A percentile compares a stretch with the other conserved stretches of the same genome.
Conservation (phyloP, 2,888 invertebrate genomes). For the Cryptocheilus praepositus region DNA sequence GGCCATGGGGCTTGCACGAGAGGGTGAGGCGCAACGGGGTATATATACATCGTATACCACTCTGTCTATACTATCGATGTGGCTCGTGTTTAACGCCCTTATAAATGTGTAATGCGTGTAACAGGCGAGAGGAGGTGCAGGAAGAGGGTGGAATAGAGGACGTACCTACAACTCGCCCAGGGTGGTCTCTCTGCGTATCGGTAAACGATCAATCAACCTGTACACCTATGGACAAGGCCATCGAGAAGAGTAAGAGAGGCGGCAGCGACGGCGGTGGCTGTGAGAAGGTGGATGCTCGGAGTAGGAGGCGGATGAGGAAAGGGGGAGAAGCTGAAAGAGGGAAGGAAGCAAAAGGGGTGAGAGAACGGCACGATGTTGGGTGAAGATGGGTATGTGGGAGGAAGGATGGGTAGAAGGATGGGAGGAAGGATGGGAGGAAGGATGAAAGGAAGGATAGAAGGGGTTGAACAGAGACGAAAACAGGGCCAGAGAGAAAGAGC, state of each 20-base stretch:
- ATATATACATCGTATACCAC: constrained; percentile 40
- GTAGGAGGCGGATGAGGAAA: constrained; percentile 32
- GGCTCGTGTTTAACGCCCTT: constrained; percentile 65
- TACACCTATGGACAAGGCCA: constrained; percentile 62
- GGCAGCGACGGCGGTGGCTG: constrained; percentile 22
- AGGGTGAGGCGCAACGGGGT: constrained; percentile 31
- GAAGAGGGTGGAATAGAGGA: constrained; percentile 32
- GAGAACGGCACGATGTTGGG: constrained; percentile 54
- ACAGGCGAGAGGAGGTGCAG: constrained; percentile 20
- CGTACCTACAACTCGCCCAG: constrained; percentile 53
- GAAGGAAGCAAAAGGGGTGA: constrained; percentile 48
- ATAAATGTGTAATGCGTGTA: constrained; percentile 66
- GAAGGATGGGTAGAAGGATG: constrained; percentile 53
- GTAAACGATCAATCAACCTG: constrained; percentile 71
- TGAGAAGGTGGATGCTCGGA: constrained; percentile 45
- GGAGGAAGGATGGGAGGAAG: constrained; percentile 56
- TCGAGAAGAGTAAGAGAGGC: constrained; percentile 48
- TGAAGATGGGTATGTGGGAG: constrained; percentile 61
- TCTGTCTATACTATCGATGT: constrained; percentile 54
- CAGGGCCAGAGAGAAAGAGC: constrained; percentile 39
- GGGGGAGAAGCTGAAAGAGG: constrained; percentile 18
- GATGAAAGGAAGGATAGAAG: constrained; percentile 53
- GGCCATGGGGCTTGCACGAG: constrained; percentile 21
- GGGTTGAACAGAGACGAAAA: constrained; percentile 47
- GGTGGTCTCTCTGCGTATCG: constrained; percentile 63